A percentile compares a stretch with the other conserved stretches of the same genome.
phyloP scores from a whole-genome alignment of 1,140 invertebrate species.

The Oedothorax gibbosus region DNA sequence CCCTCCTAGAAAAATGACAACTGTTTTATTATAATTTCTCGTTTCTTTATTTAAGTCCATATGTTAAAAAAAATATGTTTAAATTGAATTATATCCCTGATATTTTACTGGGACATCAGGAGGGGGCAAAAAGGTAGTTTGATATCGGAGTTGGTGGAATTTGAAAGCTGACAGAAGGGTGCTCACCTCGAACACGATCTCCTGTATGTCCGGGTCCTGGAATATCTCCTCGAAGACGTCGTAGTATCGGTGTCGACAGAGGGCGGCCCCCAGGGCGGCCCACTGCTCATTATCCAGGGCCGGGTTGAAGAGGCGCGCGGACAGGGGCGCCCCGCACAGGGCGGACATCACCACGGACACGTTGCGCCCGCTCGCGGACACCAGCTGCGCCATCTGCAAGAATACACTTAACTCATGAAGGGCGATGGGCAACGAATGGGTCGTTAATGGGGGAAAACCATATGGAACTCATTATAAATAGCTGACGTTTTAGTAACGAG shows the following conservation, averaged over 20 bases:
- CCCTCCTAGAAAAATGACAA: too few relatives aligned
- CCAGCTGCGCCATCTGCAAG: conserved; percentile 33
- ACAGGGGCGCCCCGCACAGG: conserved; percentile 29
- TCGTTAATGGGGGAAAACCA: too few relatives aligned
- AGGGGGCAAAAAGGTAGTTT: too few relatives aligned
- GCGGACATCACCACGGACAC: conserved; percentile 29
- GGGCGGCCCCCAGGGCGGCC: not conserved
- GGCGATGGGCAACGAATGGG: too few relatives aligned
- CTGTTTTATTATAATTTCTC: too few relatives aligned
- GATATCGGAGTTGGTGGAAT: too few relatives aligned
- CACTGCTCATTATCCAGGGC: conserved; percentile 8
- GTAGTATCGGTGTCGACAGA: conserved; percentile 37
- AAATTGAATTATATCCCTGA: too few relatives aligned
- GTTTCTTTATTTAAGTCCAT: too few relatives aligned
- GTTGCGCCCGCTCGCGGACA: conserved; percentile 17
- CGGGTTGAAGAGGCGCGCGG: conserved; percentile 51
- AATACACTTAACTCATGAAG: not conserved
- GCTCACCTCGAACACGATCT: conserved; percentile 49
- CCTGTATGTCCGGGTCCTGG: conserved; percentile 57
- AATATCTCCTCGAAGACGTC: conserved; percentile 54
- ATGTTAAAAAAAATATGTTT: too few relatives aligned
- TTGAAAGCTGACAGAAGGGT: not conserved
- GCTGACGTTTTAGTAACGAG: too few relatives aligned
- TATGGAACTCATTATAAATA: too few relatives aligned
- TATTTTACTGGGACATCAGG: too few relatives aligned